Percentiles rank a stretch among this genome's conserved stretches.
Conservation (phyloP, 2,888 invertebrate species). For the Ypsolopha scabrella region DNA sequence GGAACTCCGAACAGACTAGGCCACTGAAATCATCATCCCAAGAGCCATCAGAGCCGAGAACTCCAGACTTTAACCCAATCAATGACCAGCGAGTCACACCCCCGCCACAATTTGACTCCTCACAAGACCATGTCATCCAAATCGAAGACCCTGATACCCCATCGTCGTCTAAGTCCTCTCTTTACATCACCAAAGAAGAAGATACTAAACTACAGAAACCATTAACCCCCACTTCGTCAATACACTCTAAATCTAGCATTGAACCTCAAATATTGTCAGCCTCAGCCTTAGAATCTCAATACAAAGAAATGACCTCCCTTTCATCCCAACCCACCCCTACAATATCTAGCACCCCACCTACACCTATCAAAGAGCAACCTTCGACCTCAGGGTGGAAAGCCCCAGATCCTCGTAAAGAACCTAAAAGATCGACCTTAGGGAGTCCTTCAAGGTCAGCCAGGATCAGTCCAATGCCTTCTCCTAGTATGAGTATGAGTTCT, state of each 20-base stretch:
- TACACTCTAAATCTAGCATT: slow-evolving; percentile 5
- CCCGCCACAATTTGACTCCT: slow-evolving; percentile 30
- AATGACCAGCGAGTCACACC: slow-evolving; percentile 27
- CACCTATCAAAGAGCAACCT: neutral
- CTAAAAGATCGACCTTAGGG: slow-evolving; percentile 14
- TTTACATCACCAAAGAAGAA: slow-evolving; percentile 46
- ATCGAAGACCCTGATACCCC: slow-evolving; percentile 45
- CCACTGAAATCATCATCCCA: slow-evolving; percentile 38
- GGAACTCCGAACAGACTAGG: slow-evolving; percentile 35
- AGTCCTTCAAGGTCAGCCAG: slow-evolving; percentile 29
- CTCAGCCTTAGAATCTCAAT: slow-evolving; percentile 36
- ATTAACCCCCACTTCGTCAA: slow-evolving; percentile 39
- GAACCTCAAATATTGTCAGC: slow-evolving; percentile 44
- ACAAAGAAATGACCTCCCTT: slow-evolving; percentile 20
- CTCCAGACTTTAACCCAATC: slow-evolving; percentile 30
- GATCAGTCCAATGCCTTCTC: slow-evolving; percentile 43
- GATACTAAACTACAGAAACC: slow-evolving; percentile 43
- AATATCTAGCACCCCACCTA: neutral
- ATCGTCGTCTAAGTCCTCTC: slow-evolving; percentile 17
- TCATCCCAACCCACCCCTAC: slow-evolving; percentile 9
- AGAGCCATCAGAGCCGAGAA: slow-evolving; percentile 39
- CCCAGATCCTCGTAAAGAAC: slow-evolving; percentile 2
- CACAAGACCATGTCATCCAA: slow-evolving; percentile 37
- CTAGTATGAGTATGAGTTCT: slow-evolving; percentile 35
- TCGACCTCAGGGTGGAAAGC: neutral